Base-by-base conservation (phyloP, 2,888 invertebrate species). In the Homarus gammarus region DNA sequence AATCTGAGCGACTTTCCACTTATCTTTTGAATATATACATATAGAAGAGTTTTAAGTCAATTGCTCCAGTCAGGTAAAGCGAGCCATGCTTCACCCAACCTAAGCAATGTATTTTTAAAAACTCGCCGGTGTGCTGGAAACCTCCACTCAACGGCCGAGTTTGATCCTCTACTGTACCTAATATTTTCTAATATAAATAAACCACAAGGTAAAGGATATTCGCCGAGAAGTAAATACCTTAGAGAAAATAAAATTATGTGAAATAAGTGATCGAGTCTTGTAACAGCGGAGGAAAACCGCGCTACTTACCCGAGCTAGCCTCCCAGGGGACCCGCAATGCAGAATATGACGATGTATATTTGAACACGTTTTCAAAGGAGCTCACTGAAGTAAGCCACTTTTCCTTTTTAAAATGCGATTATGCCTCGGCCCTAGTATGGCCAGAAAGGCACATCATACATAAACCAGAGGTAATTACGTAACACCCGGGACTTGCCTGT, bases 361-460 rank as follows among this genome's bases (percentile, higher is more conserved):
- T 84, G 84, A 84, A 84, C 84, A 75, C 61, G 75, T 56, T 84
- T 84, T 84, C 84, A 84, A 84, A 84, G 84, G 84, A 61, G 84
- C 75, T 84, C 84, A 64, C 84, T 75, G 38, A 38, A 84, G 75
- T 84, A 84, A 84, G 84, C 84, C 84, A 84, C 84, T 84, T 84
- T 84, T 73, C 61, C 61, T 84, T 75, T 84, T 75, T 75, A 84
- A 84, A 84, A 84, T 84, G 84, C 75, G 84, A 84, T 84, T 84
- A 84, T 38, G 75, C 61, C 61, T 49, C 75, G 84, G 36, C 64
- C 75, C 61, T 61, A 84, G 84, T 51, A 72, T 73, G 75, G 84
- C 73, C 73, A 73, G 84, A 84, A 56, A 84, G 84, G 75, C 56
- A 38, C 82, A 27, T 82, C 82, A 82, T 82, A 70, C 82, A 82